A percentile compares a stretch with the other conserved stretches of the same genome.
Conservation (phyloP, 2,113 vertebrate genomes). For the Micromys minutus region DNA sequence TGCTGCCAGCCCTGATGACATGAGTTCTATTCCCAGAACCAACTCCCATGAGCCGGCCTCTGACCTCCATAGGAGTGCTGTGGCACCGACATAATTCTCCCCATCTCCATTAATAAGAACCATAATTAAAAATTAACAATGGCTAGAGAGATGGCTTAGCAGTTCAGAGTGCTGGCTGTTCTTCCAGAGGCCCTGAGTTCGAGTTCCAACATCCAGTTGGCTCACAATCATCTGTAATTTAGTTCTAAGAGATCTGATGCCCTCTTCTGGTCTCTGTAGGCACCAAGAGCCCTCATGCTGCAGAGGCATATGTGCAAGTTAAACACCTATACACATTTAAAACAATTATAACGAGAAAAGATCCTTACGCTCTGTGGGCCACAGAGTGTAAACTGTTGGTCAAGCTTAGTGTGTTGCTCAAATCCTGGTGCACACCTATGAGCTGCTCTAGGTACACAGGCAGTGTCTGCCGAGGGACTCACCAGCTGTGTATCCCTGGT, state of each 20-base stretch:
- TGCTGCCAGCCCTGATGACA: background rate
- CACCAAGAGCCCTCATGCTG: background rate
- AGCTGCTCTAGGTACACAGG: background rate
- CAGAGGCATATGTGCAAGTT: background rate
- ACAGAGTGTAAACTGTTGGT: background rate
- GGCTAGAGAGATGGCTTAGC: background rate
- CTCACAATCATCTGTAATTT: background rate
- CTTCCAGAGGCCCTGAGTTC: background rate
- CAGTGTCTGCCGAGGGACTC: conserved; percentile 22
- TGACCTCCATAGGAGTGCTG: background rate
- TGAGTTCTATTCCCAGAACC: background rate
- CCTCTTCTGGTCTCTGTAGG: background rate
- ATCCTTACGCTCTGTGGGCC: background rate
- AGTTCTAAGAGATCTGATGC: background rate
- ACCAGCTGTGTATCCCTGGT: conserved; percentile 89
- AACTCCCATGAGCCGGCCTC: background rate
- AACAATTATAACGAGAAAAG: background rate
- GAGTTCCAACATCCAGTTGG: background rate
- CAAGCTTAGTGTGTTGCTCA: background rate
- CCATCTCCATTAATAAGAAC: background rate
- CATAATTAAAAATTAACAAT: background rate
- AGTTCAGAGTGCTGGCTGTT: too few species aligned
- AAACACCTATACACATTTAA: background rate
- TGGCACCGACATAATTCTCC: background rate
- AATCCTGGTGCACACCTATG: background rate